These are phyloP conservation scores for Steromphala cineraria DNA, from an alignment of 2,888 invertebrate species.

Conservation along the genomic window DNA sequence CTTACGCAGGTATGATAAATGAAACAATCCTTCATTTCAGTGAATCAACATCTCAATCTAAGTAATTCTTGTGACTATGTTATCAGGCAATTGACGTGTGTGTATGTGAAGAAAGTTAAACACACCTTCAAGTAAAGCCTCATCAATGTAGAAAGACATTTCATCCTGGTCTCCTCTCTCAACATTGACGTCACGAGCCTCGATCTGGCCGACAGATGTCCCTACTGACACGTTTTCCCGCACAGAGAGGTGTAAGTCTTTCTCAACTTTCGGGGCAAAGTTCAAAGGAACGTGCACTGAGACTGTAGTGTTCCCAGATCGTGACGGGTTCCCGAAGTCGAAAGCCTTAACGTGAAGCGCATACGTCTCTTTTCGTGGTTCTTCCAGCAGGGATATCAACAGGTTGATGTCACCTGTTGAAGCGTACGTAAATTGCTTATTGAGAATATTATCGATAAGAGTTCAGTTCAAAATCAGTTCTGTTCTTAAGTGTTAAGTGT, in stretches of 20 bases:
- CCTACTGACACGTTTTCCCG: conserved; percentile 6
- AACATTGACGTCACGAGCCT: not conserved
- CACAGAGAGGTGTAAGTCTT: not conserved
- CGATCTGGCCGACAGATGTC: conserved; percentile 1
- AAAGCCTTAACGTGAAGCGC: not conserved
- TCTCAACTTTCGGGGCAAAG: not conserved
- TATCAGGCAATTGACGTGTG: too few species aligned
- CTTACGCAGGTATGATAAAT: too few species aligned
- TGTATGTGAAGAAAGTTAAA: too few species aligned
- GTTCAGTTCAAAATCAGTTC: too few species aligned
- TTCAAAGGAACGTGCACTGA: conserved; percentile 23
- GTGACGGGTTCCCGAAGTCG: conserved; percentile 21
- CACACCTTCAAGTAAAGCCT: not conserved
- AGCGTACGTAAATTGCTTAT: not conserved
- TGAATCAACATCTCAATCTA: too few species aligned
- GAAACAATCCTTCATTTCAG: too few species aligned
- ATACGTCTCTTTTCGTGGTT: conserved; percentile 11
- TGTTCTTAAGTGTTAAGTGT: too few species aligned
- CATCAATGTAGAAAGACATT: not conserved
- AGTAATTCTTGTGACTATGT: too few species aligned
- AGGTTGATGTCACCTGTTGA: conserved; percentile 20
- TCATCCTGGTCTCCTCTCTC: not conserved
- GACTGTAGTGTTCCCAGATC: not conserved
- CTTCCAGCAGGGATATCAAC: not conserved
- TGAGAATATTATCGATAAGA: too few species aligned